phyloP scores from a whole-genome alignment of 1,140 invertebrate genomes.

The Campoletis sonorensis region DNA sequence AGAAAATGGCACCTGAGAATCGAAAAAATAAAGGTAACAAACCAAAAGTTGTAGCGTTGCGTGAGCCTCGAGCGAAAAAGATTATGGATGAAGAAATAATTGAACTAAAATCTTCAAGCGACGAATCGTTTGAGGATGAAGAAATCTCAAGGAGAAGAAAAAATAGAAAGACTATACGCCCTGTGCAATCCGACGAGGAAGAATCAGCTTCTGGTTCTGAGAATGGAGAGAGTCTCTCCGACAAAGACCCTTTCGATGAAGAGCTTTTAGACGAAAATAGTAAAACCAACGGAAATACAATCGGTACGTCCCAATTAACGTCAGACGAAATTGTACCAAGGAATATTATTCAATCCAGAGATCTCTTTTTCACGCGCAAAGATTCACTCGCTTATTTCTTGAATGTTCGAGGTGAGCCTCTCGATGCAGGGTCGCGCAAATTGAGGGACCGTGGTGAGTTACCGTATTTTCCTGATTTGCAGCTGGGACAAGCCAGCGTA shows the following conservation, averaged over 20 bases:
- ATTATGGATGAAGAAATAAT: not conserved
- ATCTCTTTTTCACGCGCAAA: constrained; percentile 15
- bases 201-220: not conserved
- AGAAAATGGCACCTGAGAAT: not conserved
- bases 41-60: not conserved
- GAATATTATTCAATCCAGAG: constrained; percentile 25
- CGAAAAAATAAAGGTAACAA: not conserved
- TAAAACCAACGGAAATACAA: not conserved
- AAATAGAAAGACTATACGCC: not conserved
- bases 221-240: not conserved
- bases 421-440: constrained; percentile 9
- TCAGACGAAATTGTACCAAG: not conserved
- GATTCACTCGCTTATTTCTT: constrained; percentile 22
- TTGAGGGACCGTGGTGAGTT: constrained; percentile 13
- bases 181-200: not conserved
- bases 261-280: not conserved
- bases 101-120: not conserved
- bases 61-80: not conserved
- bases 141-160: not conserved
- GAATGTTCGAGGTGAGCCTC: constrained; percentile 10
- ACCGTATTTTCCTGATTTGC: constrained; percentile 2
- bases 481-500: not conserved
- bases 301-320: not conserved
- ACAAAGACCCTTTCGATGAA: not conserved
- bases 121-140: not conserved